Evolutionary conservation across 1,140 invertebrate genomes (phyloP).

Genomic region (Bombus turneri): DNA sequence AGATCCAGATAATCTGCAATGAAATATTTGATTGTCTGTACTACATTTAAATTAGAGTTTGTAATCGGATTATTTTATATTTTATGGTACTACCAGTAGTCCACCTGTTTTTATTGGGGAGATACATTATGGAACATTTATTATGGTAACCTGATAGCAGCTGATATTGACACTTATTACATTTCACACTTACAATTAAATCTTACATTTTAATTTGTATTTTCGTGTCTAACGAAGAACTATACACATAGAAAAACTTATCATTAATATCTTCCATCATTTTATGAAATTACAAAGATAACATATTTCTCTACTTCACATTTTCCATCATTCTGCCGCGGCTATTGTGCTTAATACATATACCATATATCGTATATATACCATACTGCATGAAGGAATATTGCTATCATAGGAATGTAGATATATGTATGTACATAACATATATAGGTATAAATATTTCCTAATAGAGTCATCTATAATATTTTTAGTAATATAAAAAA

Average conservation of each 20-base stretch:
- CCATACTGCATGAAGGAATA: too few relatives aligned
- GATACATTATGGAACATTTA: conserved; percentile 11
- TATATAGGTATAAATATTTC: too few relatives aligned
- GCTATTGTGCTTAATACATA: neutral
- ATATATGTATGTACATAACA: too few relatives aligned
- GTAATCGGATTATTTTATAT: conserved; percentile 53
- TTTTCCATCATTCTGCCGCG: conserved; percentile 7
- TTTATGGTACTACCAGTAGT: conserved; percentile 28
- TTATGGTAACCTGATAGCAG: conserved; percentile 50
- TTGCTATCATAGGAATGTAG: too few relatives aligned
- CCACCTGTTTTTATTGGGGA: neutral
- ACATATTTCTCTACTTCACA: conserved; percentile 27
- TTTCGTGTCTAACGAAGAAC: conserved; percentile 93
- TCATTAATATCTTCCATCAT: conserved; percentile 87
- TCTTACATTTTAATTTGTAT: conserved; percentile 97
- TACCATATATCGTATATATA: neutral
- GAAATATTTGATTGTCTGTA: conserved; percentile 14
- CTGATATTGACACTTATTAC: conserved; percentile 45
- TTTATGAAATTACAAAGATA: conserved; percentile 22
- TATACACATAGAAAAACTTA: conserved; percentile 94
- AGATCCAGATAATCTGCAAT: neutral
- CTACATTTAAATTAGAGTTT: conserved; percentile 28
- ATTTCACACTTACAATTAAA: conserved; percentile 34
- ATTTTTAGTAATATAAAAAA: too few relatives aligned
- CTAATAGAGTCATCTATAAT: too few relatives aligned